Evolutionary conservation across 2,888 invertebrate genomes (phyloP), one percentile per base, ranked within the genome.

Genomic region (Synergus japonicus): DNA sequence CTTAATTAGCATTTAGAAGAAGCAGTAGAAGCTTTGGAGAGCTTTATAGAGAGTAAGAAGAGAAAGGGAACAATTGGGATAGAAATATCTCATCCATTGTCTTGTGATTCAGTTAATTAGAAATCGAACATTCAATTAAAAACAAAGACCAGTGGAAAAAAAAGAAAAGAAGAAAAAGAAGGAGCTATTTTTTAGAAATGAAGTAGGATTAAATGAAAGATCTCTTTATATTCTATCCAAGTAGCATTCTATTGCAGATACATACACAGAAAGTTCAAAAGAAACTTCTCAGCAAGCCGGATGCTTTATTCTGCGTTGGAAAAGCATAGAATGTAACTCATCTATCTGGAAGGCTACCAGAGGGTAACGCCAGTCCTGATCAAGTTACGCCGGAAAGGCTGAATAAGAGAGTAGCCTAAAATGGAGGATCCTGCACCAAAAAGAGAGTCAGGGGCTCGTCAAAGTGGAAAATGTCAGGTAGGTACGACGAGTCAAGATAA

Each of bases 301-400:
- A 44, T 22, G 44, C 18, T 67, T 67, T 67, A 67, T 67, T 67
- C 44, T 46, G 44, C 22, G 43, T 44, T 18, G 44, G 22, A 67
- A 66, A 67, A 67, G 44, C 18, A n/a, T 12, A 22, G 43, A 44
- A 44, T 22, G 44, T 67, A 44, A 67, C 44, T 66, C 66, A 66
- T 66, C 18, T 67, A 46, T 67, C 43, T 67, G 12, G 43, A 10
- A 67, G 18, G 66, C 12, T 41, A 67, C 54, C 54, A 54, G 66
- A n/a, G 43, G 66, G 66, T 66, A 66, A 66, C 18, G 49, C 15
- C 73, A 73, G n/a, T 15, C 73, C 73, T 49, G 49, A 73, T 73
- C 49, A 37, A 54, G 73, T 73, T 73, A 73, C 73, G 60, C 49
- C 49, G 43, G 67, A 67, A 67, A 29, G 73, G 54, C 49, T 73